Evolutionary conservation across 1,140 invertebrate genomes (phyloP).

Genomic region (Magallana angulata): DNA sequence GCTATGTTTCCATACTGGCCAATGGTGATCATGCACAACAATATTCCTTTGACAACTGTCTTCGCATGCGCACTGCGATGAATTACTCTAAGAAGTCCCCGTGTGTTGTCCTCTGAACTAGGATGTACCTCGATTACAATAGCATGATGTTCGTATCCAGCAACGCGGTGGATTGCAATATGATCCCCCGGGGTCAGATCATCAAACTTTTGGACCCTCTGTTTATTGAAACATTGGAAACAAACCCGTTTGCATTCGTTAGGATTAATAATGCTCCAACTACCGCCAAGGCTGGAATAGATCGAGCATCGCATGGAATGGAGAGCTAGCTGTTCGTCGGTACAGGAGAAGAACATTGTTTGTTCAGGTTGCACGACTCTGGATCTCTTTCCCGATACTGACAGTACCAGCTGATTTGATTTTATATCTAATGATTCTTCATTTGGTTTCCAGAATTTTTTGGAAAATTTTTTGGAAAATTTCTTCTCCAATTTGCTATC

Average conservation of each 20-base stretch:
- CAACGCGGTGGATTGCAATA: neutral
- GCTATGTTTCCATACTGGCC: neutral
- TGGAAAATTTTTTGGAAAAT: neutral
- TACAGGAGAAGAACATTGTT: neutral
- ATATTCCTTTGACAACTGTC: neutral
- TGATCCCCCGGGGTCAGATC: neutral
- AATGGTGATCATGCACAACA: neutral
- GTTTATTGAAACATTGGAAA: conserved; percentile 9
- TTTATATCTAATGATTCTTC: neutral
- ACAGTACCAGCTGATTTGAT: neutral
- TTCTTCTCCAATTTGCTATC: neutral
- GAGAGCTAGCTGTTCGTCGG: neutral
- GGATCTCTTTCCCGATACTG: neutral
- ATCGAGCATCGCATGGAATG: neutral
- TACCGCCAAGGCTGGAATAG: neutral
- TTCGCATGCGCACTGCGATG: conserved; percentile 10
- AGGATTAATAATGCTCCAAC: neutral
- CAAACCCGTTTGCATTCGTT: conserved; percentile 23
- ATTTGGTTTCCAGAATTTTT: neutral
- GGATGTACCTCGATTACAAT: neutral
- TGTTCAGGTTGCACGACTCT: neutral
- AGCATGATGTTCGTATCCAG: conserved; percentile 34
- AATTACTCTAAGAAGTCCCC: neutral
- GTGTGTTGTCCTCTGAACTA: neutral
- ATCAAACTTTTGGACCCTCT: neutral